Percentiles rank a stretch among this genome's conserved stretches.
phyloP scores from a whole-genome alignment of 2,113 vertebrate species.

The Barbus barbus region DNA sequence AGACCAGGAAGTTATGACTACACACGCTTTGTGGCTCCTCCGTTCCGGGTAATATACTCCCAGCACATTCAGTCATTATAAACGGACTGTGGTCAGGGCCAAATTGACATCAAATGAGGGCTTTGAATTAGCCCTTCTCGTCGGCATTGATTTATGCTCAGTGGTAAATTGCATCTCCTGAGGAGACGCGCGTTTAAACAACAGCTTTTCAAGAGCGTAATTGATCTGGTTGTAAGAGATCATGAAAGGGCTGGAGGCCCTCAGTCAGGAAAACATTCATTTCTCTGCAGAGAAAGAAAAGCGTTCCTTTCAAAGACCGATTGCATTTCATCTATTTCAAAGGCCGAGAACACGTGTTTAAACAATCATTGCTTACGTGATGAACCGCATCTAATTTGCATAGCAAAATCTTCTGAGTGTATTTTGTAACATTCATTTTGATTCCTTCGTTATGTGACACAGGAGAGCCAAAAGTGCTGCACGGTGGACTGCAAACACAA shows the following conservation, averaged over 20 bases:
- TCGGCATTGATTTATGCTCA: constrained; percentile 75
- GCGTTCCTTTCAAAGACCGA: not conserved
- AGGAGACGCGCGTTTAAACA: constrained; percentile 47
- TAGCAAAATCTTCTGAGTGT: not conserved
- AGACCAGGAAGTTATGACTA: constrained; percentile 65
- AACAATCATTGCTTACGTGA: not conserved
- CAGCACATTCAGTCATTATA: constrained; percentile 56
- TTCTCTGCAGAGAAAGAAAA: constrained; percentile 17
- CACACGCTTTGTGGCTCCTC: constrained; percentile 39
- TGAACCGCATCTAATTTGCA: not conserved
- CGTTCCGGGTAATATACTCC: constrained; percentile 73
- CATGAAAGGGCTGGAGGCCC: constrained; percentile 38
- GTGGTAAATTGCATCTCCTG: constrained; percentile 73
- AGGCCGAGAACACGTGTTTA: not conserved
- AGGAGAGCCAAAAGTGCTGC: not conserved
- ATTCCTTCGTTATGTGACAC: not conserved
- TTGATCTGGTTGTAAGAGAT: constrained; percentile 52
- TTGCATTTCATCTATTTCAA: not conserved
- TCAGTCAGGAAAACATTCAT: constrained; percentile 29
- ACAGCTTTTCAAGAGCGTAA: constrained; percentile 55
- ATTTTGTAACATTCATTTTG: constrained; percentile 3
- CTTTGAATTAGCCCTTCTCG: constrained; percentile 78
- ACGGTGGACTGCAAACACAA: constrained; percentile 6
- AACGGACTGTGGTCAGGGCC: constrained; percentile 70
- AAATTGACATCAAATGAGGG: constrained; percentile 76